phyloP scores from a whole-genome alignment of 1,140 invertebrate genomes.

The Microvelia longipes region DNA sequence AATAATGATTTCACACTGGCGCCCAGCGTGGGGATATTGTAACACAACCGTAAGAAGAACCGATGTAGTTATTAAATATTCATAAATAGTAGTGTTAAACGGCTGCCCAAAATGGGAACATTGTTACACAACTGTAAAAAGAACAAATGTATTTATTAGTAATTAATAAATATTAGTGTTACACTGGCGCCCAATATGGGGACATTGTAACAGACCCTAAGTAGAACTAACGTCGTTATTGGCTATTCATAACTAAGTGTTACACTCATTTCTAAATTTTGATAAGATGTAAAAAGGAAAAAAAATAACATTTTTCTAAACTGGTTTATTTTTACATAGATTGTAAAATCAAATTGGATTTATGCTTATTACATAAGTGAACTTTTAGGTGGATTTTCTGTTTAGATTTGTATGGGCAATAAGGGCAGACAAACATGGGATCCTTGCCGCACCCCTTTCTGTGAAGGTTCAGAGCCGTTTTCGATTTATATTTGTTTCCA shows the following conservation, averaged over 20 bases:
- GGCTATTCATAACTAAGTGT: background rate
- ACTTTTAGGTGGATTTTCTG: background rate
- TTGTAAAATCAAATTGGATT: too few species aligned
- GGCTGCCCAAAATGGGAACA: too few species aligned
- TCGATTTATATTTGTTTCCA: background rate
- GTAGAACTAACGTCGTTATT: background rate
- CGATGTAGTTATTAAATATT: too few species aligned
- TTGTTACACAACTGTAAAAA: too few species aligned
- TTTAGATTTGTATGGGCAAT: slow-evolving; percentile 11
- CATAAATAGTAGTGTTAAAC: too few species aligned
- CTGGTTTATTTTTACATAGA: background rate
- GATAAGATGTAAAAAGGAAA: background rate
- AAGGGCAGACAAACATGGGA: slow-evolving; percentile 18
- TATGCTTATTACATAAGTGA: background rate
- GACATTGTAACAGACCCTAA: background rate
- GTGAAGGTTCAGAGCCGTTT: slow-evolving; percentile 12
- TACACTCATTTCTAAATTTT: background rate
- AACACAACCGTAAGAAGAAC: too few species aligned
- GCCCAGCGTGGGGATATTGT: too few species aligned
- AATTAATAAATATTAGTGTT: too few species aligned
- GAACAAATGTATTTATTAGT: too few species aligned
- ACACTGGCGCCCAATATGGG: too few species aligned
- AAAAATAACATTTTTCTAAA: background rate
- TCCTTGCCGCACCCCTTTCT: slow-evolving; percentile 29
- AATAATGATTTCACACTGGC: too few species aligned